Percentiles rank a stretch among this genome's conserved stretches.
These are phyloP conservation scores for Bombyx mandarina DNA, from an alignment of 1,140 invertebrate genomes.

Conservation along the genomic window DNA sequence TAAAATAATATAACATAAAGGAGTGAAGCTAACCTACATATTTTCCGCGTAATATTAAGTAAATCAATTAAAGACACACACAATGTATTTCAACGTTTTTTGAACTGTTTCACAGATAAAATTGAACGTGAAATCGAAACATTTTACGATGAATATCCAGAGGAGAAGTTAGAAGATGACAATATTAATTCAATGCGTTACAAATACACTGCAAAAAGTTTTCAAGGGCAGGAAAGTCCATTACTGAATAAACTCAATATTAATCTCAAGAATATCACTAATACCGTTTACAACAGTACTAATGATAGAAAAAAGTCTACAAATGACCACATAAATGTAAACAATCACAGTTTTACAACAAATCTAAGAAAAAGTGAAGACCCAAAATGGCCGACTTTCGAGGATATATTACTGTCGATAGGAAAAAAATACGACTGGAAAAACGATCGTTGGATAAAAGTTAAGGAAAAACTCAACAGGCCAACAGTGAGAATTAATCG, in stretches of 20 bases:
- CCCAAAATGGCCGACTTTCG: slow-evolving; percentile 49
- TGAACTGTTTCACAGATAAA: slow-evolving; percentile 38
- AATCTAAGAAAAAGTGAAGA: not conserved
- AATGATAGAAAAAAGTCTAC: not conserved
- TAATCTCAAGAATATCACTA: not conserved
- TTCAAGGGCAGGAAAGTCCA: slow-evolving; percentile 8
- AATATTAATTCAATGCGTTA: slow-evolving; percentile 15
- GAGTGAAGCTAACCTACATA: too few species aligned
- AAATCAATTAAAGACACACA: too few species aligned
- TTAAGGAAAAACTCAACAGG: slow-evolving; percentile 39
- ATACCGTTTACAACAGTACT: not conserved
- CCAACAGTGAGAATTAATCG: not conserved
- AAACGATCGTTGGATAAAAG: slow-evolving; percentile 61
- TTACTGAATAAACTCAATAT: slow-evolving; percentile 2
- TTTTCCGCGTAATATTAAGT: too few species aligned
- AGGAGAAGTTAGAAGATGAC: slow-evolving; percentile 16
- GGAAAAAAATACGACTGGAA: slow-evolving; percentile 62
- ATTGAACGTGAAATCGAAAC: slow-evolving; percentile 37
- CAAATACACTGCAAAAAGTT: slow-evolving; percentile 15
- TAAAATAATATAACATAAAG: too few species aligned
- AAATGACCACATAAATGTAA: not conserved
- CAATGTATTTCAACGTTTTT: slow-evolving; percentile 4
- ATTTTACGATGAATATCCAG: slow-evolving; percentile 38
- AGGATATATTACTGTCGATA: slow-evolving; percentile 49
- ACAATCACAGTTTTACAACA: not conserved